Evolutionary conservation across 1,140 invertebrate genomes (phyloP), one percentile per base, ranked within the genome.

Genomic region (Gryllus bimaculatus): DNA sequence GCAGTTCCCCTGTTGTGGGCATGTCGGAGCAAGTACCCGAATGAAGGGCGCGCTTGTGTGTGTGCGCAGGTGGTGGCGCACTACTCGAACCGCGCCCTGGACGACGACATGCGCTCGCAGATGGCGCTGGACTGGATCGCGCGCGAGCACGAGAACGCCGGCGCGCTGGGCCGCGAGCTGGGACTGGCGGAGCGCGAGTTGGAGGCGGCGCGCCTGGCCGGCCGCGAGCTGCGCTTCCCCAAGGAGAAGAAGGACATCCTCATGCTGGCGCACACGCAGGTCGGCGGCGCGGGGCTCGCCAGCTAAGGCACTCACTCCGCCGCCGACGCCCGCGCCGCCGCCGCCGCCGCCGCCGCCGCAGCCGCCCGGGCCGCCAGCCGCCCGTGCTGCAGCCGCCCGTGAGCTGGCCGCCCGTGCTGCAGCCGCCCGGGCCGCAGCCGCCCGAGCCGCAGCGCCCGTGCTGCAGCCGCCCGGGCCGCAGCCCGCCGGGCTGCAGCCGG

Each of bases 61-160:
- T 2, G 10, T 66, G 10, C 54, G 18, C 54, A 66, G 54, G 54
- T 66, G 10, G 93, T 98, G n/a, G 95, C 95, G 18, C 96, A 97
- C 85, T 97, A 97, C 84, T 96, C 94, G 21, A 93, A 96, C 83
- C 89, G 96, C 15, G 86, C 87, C 13, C 85, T 91, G 86, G 96
- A 98, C 84, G 96, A 98, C 84, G 95, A 96, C 83, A 98, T 98
- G 96, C 89, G 96, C 77, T 95, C 95, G 78, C 95, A 97, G 86
- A 98, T 98, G 96, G 95, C 96, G 0, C 88, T 96, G 21, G 96
- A 97, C 84, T 98, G 96, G 96, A 96, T 97, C n/a, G 94, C 95
- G 2, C 87, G 92, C 15, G 95, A 96, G 83, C 92, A 95, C 79
- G 95, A 97, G 83, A 91, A 89, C 78, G 89, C 91, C 0, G 94